A percentile compares a stretch with the other conserved stretches of the same genome.
Conservation (phyloP, 2,888 invertebrate species). For the Epirrhoe tristata region DNA sequence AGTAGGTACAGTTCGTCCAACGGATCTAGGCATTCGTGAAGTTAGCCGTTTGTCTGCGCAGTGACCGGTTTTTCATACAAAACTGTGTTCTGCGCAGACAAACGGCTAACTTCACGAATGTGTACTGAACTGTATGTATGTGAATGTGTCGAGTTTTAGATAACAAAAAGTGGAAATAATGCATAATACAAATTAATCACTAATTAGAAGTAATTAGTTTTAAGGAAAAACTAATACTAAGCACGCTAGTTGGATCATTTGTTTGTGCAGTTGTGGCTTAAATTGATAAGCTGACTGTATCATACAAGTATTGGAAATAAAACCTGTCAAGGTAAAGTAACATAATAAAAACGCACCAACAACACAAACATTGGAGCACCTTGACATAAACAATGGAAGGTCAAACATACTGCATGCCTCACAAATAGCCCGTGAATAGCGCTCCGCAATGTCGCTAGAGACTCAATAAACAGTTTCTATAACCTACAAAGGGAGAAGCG, state of each 20-base stretch:
- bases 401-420: conserved; percentile 40
- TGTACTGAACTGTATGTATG: no score
- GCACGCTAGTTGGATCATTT: neutral
- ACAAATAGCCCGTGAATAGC: conserved; percentile 42
- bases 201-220: neutral
- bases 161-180: neutral
- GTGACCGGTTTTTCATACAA: no score
- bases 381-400: conserved; percentile 51
- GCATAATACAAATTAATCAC: neutral
- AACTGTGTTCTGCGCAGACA: no score
- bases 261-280: neutral
- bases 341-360: conserved; percentile 10
- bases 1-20: no score
- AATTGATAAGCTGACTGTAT: neutral
- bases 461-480: conserved; percentile 54
- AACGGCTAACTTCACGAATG: no score
- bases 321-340: conserved; percentile 2
- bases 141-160: neutral
- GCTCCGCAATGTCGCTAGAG: conserved; percentile 36
- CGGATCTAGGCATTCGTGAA: no score
- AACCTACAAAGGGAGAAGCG: conserved; percentile 71
- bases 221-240: neutral
- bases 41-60: no score
- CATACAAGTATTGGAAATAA: neutral
- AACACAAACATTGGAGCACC: conserved; percentile 18